Base-by-base conservation (phyloP, 1,140 invertebrate genomes). In the Meloidogyne floridensis region DNA sequence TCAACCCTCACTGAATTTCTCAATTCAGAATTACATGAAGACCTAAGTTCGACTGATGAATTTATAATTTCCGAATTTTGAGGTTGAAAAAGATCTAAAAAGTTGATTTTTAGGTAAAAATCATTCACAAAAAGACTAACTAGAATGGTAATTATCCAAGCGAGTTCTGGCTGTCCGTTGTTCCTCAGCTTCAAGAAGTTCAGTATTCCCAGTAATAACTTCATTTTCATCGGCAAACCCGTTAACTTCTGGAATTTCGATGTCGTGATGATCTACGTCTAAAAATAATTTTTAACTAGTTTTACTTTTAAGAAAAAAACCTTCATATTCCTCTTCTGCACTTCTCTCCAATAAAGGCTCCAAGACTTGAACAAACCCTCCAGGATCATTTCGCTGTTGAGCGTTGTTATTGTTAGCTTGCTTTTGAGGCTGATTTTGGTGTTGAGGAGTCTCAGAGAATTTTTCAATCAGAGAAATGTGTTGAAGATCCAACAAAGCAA, bases 401-500 rank as follows among this genome's bases (percentile, higher is more conserved):
- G 65, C 9, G 15, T 42, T n/a, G 15, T 43, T 71, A 20, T 42
- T n/a, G 15, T 47, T 71, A 20, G 72, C 7, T 74, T 54, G 53
- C 10, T 72, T 79, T 5, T 71, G 77, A 72, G 65, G 4, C 5
- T 47, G 32, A 32, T 32, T 32, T 32, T 32, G 32, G 2, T 32
- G 43, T 51, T 54, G 72, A 0, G 72, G 43, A 20, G 51, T 77
- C 8, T 79, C 18, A 4, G 77, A 79, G 53, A 79, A 79, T 72
- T 79, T 71, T 47, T 82, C 80, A n/a, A 82, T 72, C 5, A 82
- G 18, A 2, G 72, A 20, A 59, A 75, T 75, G 80, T 80, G 82
- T 75, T 82, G 82, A 4, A 82, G 51, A 54, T 82, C 81, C 69
- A 82, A 70, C 20, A 82, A 11, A 8, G 81, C 81, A 65, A 82